Conservation (phyloP, 2,888 invertebrate genomes). For the Hypolimnas misippus region DNA sequence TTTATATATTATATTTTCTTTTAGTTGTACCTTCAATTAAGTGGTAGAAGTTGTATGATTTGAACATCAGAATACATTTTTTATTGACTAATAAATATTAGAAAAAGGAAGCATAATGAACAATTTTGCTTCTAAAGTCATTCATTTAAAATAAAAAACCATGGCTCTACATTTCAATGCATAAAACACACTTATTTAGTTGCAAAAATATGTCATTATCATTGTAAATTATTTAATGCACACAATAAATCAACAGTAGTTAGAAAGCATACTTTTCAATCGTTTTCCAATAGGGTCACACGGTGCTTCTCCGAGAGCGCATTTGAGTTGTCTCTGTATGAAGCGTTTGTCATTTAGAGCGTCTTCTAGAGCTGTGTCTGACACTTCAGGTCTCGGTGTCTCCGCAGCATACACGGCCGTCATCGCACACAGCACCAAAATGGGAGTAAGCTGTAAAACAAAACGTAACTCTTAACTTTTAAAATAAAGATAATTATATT, state of each 20-base stretch:
- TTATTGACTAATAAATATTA: too few species aligned
- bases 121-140: too few species aligned
- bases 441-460: slow-evolving; percentile 54
- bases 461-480: too few species aligned
- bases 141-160: too few species aligned
- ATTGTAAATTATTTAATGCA: background rate
- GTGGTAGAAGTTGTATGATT: too few species aligned
- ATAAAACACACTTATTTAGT: too few species aligned
- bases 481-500: too few species aligned
- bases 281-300: slow-evolving; percentile 90
- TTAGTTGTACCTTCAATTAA: too few species aligned
- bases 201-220: background rate
- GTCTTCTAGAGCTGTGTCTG: slow-evolving; percentile 87
- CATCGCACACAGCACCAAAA: slow-evolving; percentile 54
- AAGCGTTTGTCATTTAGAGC: slow-evolving; percentile 88
- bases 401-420: slow-evolving; percentile 56
- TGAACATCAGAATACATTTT: too few species aligned
- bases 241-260: background rate
- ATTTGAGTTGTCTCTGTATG: slow-evolving; percentile 88
- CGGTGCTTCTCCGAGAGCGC: slow-evolving; percentile 88
- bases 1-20: too few species aligned
- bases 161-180: too few species aligned
- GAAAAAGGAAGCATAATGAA: too few species aligned
- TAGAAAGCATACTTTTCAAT: slow-evolving; percentile 85
- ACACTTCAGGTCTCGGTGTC: slow-evolving; percentile 75